These are phyloP conservation scores for Empidonax traillii DNA, from an alignment of 2,113 vertebrate genomes.

Conservation along the genomic window DNA sequence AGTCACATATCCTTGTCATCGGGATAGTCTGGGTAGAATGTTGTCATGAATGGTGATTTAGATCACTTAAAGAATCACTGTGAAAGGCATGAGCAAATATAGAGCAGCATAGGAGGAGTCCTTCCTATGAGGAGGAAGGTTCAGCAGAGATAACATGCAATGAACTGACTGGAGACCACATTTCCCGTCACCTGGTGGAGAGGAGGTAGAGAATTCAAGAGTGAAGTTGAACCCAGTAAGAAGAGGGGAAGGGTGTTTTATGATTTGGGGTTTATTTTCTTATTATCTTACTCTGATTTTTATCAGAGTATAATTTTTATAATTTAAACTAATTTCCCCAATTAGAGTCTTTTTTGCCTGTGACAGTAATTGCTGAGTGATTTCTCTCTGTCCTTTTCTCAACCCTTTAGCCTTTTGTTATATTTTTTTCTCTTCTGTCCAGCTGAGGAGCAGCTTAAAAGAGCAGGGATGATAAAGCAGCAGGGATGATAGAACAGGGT, in stretches of 20 bases:
- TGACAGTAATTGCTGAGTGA: background rate
- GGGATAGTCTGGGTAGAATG: background rate
- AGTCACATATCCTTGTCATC: background rate
- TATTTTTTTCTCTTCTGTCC: too few relatives aligned
- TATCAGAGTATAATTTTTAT: background rate
- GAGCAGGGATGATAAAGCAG: too few relatives aligned
- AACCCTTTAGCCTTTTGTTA: background rate
- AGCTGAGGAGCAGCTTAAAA: background rate
- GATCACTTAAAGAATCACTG: background rate
- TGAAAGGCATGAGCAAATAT: background rate
- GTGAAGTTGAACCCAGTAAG: background rate
- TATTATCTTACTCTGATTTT: background rate
- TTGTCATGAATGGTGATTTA: background rate
- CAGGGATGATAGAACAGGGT: too few relatives aligned
- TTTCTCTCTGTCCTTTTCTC: background rate
- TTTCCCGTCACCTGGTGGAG: background rate
- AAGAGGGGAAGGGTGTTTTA: background rate
- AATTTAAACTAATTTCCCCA: background rate
- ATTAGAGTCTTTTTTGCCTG: background rate
- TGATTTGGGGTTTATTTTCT: background rate
- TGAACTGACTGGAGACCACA: rapidly evolving
- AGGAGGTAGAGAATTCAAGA: background rate
- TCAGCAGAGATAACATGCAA: background rate
- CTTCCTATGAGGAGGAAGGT: background rate
- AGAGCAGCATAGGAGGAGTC: background rate